These are phyloP conservation scores for Isaurus tuberculatus DNA, from an alignment of 92 coral and sea anemone genomes.

Conservation along the genomic window DNA sequence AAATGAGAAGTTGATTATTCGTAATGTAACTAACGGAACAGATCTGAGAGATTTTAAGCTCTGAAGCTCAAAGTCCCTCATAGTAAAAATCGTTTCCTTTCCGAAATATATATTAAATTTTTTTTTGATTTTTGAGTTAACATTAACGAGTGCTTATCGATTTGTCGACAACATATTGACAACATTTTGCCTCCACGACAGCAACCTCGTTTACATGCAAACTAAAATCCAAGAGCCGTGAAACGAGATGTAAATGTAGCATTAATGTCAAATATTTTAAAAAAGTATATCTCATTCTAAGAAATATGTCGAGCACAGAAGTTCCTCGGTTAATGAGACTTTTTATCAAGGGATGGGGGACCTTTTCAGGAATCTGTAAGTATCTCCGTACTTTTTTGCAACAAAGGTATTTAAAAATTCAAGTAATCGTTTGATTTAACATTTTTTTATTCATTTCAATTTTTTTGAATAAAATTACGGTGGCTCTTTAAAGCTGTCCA, in stretches of 20 bases:
- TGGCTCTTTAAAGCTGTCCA: no score
- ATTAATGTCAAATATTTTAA: neutral
- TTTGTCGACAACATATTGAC: conserved; percentile 28
- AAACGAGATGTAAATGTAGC: neutral
- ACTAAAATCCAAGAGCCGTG: neutral
- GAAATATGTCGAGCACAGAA: conserved; percentile 49
- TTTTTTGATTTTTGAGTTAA: no score
- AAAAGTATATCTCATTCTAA: neutral
- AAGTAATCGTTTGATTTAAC: neutral
- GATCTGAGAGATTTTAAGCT: conserved; percentile 86
- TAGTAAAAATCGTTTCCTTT: conserved; percentile 50
- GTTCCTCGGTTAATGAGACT: conserved; percentile 86
- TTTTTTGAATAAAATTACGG: no score
- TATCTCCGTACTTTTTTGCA: conserved; percentile 9
- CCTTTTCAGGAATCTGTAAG: conserved; percentile 95
- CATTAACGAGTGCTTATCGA: conserved; percentile 35
- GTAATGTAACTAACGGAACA: conserved; percentile 73
- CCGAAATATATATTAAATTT: conserved; percentile 1
- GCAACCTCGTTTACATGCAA: conserved; percentile 28
- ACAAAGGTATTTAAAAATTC: neutral
- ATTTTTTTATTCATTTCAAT: no score
- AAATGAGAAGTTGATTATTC: conserved; percentile 80
- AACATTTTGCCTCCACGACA: neutral
- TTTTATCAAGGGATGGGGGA: conserved; percentile 94
- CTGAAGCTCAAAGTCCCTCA: conserved; percentile 99